Percentiles rank a stretch among this genome's conserved stretches.
Conservation (phyloP, 2,888 invertebrate species). For the Megalurothrips usitatus region DNA sequence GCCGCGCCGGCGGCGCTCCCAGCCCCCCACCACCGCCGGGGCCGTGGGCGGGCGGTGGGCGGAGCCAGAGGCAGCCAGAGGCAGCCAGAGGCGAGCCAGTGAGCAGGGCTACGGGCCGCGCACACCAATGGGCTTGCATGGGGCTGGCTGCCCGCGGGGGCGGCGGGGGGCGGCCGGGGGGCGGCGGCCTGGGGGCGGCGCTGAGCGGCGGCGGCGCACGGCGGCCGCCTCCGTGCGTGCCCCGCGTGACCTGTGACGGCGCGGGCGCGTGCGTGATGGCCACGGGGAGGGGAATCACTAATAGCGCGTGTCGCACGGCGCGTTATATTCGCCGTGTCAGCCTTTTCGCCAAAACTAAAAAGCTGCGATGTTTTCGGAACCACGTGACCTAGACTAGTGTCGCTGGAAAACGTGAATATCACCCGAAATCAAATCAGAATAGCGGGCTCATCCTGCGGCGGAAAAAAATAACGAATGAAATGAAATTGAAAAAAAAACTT, state of each 20-base stretch:
- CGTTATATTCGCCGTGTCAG: no score
- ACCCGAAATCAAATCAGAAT: no score
- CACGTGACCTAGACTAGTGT: no score
- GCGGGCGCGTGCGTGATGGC: neutral
- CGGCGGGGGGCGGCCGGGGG: neutral
- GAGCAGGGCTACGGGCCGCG: slow-evolving; percentile 6
- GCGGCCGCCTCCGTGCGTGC: neutral
- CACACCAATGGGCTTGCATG: slow-evolving; percentile 21
- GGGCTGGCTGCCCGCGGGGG: neutral
- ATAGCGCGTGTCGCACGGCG: no score
- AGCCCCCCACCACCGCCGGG: neutral
- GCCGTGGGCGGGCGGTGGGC: slow-evolving; percentile 4
- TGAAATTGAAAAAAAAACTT: neutral
- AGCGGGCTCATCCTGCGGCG: no score
- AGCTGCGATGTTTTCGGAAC: no score
- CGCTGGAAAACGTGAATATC: no score
- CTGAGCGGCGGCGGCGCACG: neutral
- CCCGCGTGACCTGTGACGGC: neutral
- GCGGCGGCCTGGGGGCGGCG: neutral
- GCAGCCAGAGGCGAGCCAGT: neutral
- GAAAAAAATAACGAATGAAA: no score
- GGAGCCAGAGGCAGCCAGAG: neutral
- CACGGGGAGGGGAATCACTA: neutral
- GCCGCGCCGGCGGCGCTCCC: no score
- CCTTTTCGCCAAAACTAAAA: no score